These are phyloP conservation scores for Platynereis dumerilii DNA, from an alignment of 2,888 invertebrate species.

Conservation along the genomic window DNA sequence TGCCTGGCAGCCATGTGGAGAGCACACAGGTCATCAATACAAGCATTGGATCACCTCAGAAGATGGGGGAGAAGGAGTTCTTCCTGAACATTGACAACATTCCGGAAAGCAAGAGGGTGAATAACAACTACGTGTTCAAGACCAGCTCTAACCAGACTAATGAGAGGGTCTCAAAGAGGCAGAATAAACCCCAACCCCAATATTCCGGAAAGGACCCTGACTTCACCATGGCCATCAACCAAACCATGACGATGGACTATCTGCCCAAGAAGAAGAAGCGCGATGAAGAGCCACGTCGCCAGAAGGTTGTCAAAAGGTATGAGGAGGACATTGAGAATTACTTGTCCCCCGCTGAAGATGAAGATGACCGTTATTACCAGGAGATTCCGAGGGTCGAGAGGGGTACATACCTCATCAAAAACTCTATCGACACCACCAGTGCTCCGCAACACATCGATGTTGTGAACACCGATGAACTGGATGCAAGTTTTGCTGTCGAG, in stretches of 20 bases:
- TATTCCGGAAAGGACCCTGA: constrained; percentile 5
- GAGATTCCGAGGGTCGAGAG: constrained; percentile 35
- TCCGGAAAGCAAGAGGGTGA: no score
- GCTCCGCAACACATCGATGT: constrained; percentile 35
- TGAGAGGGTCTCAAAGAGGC: no score
- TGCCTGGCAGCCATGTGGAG: constrained; percentile 16
- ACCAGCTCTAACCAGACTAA: no score
- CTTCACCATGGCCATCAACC: constrained; percentile 36
- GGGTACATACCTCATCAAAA: constrained; percentile 39
- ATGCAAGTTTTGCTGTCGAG: constrained; percentile 25
- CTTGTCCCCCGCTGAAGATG: constrained; percentile 6
- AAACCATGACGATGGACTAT: constrained; percentile 40
- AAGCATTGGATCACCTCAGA: background rate
- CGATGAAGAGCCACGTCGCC: background rate
- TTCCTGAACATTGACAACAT: no score
- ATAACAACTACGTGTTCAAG: no score
- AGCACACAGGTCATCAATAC: background rate
- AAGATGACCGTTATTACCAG: constrained; percentile 21
- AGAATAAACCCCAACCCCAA: background rate
- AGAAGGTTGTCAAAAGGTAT: background rate
- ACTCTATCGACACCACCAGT: constrained; percentile 37
- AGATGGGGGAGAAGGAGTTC: background rate
- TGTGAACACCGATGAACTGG: constrained; percentile 29
- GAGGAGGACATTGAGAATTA: background rate
- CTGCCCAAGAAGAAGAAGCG: constrained; percentile 15